Evolutionary conservation across 2,797 vertebrate species (phyloP).

Genomic region (Anguilla obscura): DNA sequence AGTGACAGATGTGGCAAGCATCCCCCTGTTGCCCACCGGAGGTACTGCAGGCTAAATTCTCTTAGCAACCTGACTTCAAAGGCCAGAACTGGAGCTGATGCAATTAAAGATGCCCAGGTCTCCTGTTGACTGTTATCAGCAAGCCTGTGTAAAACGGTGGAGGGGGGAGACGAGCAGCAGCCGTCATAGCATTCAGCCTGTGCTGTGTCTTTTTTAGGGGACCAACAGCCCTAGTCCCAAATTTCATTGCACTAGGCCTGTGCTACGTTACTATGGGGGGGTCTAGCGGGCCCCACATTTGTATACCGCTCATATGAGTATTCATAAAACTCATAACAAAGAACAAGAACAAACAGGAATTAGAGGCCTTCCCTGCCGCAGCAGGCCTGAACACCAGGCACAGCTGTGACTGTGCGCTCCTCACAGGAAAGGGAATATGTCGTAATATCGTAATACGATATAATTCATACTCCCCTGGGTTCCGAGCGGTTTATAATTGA

Average conservation of each 20-base stretch:
- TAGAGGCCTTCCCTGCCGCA: not conserved
- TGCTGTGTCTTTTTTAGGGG: not conserved
- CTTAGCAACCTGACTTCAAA: not conserved
- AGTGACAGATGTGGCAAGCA: not conserved
- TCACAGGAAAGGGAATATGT: no score
- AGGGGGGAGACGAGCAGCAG: not conserved
- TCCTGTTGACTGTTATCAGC: not conserved
- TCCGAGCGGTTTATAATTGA: no score
- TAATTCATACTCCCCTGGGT: no score
- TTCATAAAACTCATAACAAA: not conserved
- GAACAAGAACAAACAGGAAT: not conserved
- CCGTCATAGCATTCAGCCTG: not conserved
- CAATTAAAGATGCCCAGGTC: not conserved
- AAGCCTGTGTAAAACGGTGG: not conserved
- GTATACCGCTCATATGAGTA: not conserved
- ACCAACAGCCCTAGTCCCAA: not conserved
- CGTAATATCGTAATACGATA: no score
- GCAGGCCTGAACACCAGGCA: not conserved
- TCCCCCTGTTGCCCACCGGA: not conserved
- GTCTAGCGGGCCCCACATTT: not conserved
- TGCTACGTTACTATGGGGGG: not conserved
- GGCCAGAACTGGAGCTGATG: not conserved
- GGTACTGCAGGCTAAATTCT: not conserved
- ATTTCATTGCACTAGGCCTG: not conserved
- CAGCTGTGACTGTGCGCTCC: no score